phyloP scores from a whole-genome alignment of 2,797 vertebrate genomes.

The Sparidentex hasta region DNA sequence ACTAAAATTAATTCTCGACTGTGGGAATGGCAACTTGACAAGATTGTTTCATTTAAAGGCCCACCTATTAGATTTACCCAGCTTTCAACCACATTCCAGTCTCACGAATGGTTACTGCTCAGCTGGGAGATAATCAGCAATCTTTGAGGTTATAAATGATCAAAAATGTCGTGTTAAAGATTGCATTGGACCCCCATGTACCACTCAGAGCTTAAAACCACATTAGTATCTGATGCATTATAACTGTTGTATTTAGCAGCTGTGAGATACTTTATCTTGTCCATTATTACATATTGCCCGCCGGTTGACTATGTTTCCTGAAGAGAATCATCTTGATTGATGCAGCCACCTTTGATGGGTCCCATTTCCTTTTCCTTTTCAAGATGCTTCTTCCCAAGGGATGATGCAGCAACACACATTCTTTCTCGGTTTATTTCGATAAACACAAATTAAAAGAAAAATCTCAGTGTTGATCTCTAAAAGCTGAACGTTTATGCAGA shows the following conservation, averaged over 20 bases:
- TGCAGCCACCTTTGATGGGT: neutral
- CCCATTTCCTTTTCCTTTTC: neutral
- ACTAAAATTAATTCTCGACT: neutral
- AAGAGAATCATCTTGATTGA: conserved; percentile 13
- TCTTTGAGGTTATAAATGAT: neutral
- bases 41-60: neutral
- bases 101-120: neutral
- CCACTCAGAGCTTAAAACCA: neutral
- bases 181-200: accelerated
- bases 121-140: neutral
- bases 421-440: neutral
- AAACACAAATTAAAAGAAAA: neutral
- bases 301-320: neutral
- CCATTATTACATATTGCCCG: neutral
- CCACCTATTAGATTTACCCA: neutral
- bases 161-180: neutral
- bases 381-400: accelerated
- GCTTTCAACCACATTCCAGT: neutral
- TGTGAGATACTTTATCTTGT: too few species aligned
- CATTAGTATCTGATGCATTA: neutral
- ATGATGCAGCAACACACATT: neutral
- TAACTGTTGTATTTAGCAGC: neutral
- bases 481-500: neutral
- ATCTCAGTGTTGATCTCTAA: neutral
- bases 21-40: accelerated